Percentiles rank a stretch among this genome's conserved stretches.
phyloP scores from a whole-genome alignment of 2,113 vertebrate genomes.

The Mirounga angustirostris region DNA sequence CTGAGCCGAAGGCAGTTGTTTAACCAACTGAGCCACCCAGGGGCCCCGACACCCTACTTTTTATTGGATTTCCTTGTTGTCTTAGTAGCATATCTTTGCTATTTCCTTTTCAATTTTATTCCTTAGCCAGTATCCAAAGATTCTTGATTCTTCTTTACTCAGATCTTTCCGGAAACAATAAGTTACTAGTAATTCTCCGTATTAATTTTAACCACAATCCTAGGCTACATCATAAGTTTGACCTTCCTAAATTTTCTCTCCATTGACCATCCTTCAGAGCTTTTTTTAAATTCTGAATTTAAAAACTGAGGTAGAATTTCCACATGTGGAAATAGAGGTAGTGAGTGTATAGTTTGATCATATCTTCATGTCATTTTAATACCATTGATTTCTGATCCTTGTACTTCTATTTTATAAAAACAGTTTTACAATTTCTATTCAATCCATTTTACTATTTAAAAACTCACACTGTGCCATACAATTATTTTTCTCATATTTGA shows the following conservation, averaged over 20 bases:
- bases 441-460: constrained; percentile 1
- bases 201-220: background rate
- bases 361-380: background rate
- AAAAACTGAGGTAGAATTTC: constrained; percentile 10
- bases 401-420: constrained; percentile 10
- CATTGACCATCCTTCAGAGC: background rate
- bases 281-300: background rate
- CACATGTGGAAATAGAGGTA: background rate
- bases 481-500: constrained; percentile 21
- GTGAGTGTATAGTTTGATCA: background rate
- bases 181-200: background rate
- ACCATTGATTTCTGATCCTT: constrained; percentile 6
- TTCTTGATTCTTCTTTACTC: background rate
- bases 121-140: background rate
- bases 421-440: background rate
- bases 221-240: background rate
- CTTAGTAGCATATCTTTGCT: background rate
- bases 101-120: background rate
- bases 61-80: background rate
- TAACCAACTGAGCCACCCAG: too few species aligned
- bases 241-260: background rate
- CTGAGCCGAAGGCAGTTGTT: too few species aligned
- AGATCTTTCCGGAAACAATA: background rate
- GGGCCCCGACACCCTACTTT: background rate
- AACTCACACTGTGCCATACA: background rate